Conservation (phyloP, 2,797 vertebrate species). For the Pipistrellus nathusii region DNA sequence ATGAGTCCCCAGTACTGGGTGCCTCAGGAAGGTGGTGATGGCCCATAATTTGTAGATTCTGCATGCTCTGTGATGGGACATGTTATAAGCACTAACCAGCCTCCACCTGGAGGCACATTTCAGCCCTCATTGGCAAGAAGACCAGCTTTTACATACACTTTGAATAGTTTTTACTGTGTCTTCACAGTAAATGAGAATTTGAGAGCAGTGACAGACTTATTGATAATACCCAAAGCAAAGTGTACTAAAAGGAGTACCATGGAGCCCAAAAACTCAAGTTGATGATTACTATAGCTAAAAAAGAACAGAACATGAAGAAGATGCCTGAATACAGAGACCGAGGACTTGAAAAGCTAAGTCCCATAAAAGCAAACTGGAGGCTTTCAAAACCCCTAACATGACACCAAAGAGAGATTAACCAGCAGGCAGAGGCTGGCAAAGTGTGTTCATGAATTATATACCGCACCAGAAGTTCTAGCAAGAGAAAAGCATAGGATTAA, state of each 20-base stretch:
- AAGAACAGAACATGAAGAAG: constrained; percentile 58
- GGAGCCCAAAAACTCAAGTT: constrained; percentile 7
- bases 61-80: background rate
- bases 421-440: constrained; percentile 81
- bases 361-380: constrained; percentile 63
- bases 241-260: constrained; percentile 1
- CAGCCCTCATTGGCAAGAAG: constrained; percentile 42
- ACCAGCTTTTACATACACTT: background rate
- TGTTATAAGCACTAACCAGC: constrained; percentile 21
- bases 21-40: constrained; percentile 4
- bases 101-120: constrained; percentile 36
- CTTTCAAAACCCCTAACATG: constrained; percentile 68
- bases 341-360: constrained; percentile 54
- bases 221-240: constrained; percentile 31
- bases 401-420: constrained; percentile 77
- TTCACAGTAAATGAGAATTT: constrained; percentile 58
- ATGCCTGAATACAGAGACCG: constrained; percentile 43
- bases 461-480: constrained; percentile 76
- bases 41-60: background rate
- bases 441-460: constrained; percentile 81
- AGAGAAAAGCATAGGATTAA: constrained; percentile 79
- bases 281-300: constrained; percentile 49
- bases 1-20: constrained; percentile 35
- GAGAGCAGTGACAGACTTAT: constrained; percentile 45
- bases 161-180: constrained; percentile 10